Evolutionary conservation across 2,888 invertebrate genomes (phyloP), one percentile per base, ranked within the genome.

Genomic region (Caenorhabditis sp.): DNA sequence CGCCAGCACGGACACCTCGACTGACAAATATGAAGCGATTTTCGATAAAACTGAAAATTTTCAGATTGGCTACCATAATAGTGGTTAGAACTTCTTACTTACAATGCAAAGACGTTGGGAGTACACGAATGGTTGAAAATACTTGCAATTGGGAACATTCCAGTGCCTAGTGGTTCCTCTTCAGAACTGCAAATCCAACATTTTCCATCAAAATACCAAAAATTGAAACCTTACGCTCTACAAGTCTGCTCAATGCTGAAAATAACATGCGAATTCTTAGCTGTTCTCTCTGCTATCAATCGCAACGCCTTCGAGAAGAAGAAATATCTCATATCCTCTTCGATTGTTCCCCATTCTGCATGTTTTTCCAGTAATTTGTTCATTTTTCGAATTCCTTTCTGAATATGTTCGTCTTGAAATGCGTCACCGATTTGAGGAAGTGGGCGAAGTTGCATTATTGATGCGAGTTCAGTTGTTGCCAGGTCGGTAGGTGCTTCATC

Each of bases 61-160:
- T 26, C 5, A 25, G 43, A 59, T n/a, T n/a, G n/a, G n/a, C n/a
- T n/a, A n/a, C n/a, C n/a, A n/a, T n/a, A n/a, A n/a, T n/a, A n/a
- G n/a, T n/a, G n/a, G n/a, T n/a, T n/a, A n/a, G n/a, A n/a, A n/a
- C n/a, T n/a, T n/a, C n/a, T n/a, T n/a, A 72, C 73, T 64, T 7
- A 78, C 76, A 75, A 79, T 20, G 63, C 71, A 20, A 23, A 70
- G 1, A 77, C 67, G 25, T 79, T 79, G 1, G 79, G 71, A 36
- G 62, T 59, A 26, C 79, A 79, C 0, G 74, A 75, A 53, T 79
- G 79, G 52, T 79, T 79, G 63, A 77, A 74, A 17, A 79, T 67
- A 17, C 70, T 61, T 0, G 71, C 38, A 53, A 79, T 71, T n/a
- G 79, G 79, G 54, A 76, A 79, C 1, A 79, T 17, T 23, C 79